Evolutionary conservation across 2,888 invertebrate species (phyloP), one percentile per base, ranked within the genome.

Genomic region (Lymantria dispar): DNA sequence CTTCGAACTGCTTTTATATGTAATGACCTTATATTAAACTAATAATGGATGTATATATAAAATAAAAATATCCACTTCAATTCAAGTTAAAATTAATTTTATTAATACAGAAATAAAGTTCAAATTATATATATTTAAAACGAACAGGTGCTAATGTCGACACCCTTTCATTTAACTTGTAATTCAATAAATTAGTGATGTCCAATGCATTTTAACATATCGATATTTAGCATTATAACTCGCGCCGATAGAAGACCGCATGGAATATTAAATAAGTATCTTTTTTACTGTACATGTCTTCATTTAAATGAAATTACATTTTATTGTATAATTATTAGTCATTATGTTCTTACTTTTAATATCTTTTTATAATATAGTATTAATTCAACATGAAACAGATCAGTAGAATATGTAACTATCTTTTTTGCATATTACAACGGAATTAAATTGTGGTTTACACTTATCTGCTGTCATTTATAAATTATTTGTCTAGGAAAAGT

Each of bases 161-260:
- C 64, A 66, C 55, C 58, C 51, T 66, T 56, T 60, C 54, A 57
- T 60, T 43, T 15, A 36, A 48, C 30, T 54, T 47, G 48, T 50
- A 62, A 66, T 68, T 60, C 59, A 54, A 64, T 61, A 65, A 68
- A 65, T 70, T 72, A 69, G 70, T 72, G 74, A 69, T 72, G 74
- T 64, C 59, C 60, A 61, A 59, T 45, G 61, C 56, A 55, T 56
- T 66, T 63, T 66, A 68, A n/a, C 60, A 63, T 73, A 68, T 72
- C 72, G 66, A 66, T 64, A 61, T 60, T 60, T 56, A 57, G 45
- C 51, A 43, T 57, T 60, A 57, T 61, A 63, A 61, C 67, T 67
- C 61, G 58, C 63, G 59, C 56, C 64, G 62, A 69, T 70, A 68
- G 62, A 60, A 46, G 55, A 57, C 51, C 56, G 54, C 58, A 58